Conservation (phyloP, 2,113 vertebrate species). For the Petaurus breviceps region DNA sequence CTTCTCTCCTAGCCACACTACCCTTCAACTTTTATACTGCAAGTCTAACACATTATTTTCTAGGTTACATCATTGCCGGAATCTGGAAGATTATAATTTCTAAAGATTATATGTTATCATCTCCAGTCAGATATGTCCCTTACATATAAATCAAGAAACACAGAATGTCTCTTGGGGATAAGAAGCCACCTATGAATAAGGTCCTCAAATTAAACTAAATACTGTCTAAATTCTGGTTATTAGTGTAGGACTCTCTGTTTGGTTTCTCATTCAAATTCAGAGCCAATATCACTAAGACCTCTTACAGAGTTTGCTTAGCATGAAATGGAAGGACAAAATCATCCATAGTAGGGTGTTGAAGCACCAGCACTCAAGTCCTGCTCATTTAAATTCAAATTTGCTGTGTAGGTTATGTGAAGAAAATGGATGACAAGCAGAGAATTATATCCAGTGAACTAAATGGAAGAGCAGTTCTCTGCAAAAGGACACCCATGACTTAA, state of each 20-base stretch:
- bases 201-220: neutral
- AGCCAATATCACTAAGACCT: neutral
- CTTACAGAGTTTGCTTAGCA: neutral
- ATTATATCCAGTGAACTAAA: neutral
- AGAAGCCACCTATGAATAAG: neutral
- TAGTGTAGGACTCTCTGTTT: neutral
- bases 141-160: neutral
- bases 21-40: neutral
- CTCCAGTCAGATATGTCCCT: neutral
- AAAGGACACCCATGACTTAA: constrained; percentile 21
- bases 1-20: neutral
- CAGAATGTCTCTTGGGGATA: neutral
- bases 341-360: neutral
- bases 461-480: neutral
- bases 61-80: neutral
- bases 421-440: neutral
- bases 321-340: constrained; percentile 4
- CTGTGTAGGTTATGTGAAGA: constrained; percentile 14
- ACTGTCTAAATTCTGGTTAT: neutral
- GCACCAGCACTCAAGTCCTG: neutral
- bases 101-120: neutral
- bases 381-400: constrained; percentile 48
- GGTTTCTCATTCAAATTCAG: neutral
- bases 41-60: neutral
- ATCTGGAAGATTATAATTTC: neutral